Evolutionary conservation across 2,888 invertebrate species (phyloP), one percentile per base, ranked within the genome.

Genomic region (Crossocerus cetratus): DNA sequence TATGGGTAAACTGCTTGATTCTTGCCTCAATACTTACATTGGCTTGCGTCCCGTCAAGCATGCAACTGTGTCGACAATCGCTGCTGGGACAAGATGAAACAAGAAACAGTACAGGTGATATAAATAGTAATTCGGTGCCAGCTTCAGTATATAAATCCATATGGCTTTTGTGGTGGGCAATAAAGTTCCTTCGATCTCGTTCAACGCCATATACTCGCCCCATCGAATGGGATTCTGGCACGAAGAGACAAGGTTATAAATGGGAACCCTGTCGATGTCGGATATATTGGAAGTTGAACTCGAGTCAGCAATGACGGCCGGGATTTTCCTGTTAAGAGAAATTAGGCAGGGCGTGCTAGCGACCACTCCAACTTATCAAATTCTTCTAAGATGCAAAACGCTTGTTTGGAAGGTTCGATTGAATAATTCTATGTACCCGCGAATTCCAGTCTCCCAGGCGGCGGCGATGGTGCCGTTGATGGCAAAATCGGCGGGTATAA

Each of bases 221-320:
- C 98, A 98, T 0, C 93, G 94, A 49, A 97, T 91, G 0, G 96
- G 96, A 82, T 96, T 96, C 81, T 96, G 94, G 2, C 93, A 93
- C 0, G 97, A 96, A 0, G 97, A 96, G 14, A 97, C 96, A 88
- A 93, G 95, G 90, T 98, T 97, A 91, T 96, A 97, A 71, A 98
- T 94, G 0, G 95, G 93, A 23, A 93, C 91, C 22, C 92, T 91
- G 60, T 88, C 88, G 4, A 83, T 18, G 5, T 64, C 42, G n/a
- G 69, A 0, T 67, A 64, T 18, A 21, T 32, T 53, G 3, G 45
- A 11, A 16, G 45, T 1, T 22, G 13, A 21, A 2, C 20, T 55
- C 32, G 23, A 0, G 32, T 57, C 55, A 14, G 11, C 32, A 43
- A 62, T 18, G 22, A 18, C 43, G n/a, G 43, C 5, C 56, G 23